Evolutionary conservation across 2,797 vertebrate species (phyloP).

Genomic region (Halcyon badia): DNA sequence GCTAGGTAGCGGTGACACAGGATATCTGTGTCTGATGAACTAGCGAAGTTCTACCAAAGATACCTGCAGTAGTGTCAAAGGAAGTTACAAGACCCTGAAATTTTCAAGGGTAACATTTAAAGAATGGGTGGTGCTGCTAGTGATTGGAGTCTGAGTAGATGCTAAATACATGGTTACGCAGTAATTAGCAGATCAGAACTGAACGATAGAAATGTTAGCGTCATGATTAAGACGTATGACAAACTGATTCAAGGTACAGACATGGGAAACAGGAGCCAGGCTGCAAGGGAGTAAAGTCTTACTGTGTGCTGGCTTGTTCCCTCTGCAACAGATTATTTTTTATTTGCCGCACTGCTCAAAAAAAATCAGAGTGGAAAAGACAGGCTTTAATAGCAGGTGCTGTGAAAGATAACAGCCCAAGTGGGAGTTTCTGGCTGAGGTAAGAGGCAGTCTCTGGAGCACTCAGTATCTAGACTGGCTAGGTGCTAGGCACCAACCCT

Average conservation of each 20-base stretch:
- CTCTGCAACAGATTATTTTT: conserved; percentile 13
- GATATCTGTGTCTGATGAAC: background rate
- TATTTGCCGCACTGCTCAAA: conserved; percentile 28
- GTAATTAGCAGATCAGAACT: background rate
- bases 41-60: background rate
- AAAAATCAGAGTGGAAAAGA: conserved; percentile 43
- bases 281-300: background rate
- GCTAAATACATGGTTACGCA: background rate
- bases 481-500: background rate
- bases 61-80: background rate
- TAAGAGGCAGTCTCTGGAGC: conserved; percentile 7
- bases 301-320: background rate
- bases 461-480: background rate
- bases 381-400: conserved; percentile 48
- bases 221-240: background rate
- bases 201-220: background rate
- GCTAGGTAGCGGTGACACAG: background rate
- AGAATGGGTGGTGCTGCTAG: background rate
- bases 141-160: background rate
- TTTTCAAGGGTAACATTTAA: background rate
- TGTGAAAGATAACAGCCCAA: conserved; percentile 16
- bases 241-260: background rate
- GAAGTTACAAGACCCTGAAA: background rate
- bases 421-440: conserved; percentile 26
- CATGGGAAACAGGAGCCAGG: background rate